Evolutionary conservation across 35 echinoderm and acorn worm genomes (phyloP).

Genomic region (Chiridota heheva): DNA sequence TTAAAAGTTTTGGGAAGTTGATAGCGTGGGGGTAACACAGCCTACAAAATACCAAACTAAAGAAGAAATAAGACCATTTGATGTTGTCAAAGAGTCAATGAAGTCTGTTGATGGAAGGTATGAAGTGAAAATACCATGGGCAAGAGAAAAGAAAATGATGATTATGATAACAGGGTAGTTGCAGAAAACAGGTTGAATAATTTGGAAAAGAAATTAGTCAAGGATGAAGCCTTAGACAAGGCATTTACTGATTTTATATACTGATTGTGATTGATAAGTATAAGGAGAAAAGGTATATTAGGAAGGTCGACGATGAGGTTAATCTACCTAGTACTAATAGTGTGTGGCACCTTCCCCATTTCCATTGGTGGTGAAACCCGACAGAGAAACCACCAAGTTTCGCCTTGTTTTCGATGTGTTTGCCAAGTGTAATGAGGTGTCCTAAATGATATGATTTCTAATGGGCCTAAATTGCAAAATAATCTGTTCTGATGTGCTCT

Average conservation of each 20-base stretch:
- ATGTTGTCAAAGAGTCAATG: neutral
- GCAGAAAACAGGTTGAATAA: conserved; percentile 40
- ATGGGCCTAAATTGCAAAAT: conserved; percentile 39
- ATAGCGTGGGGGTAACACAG: neutral
- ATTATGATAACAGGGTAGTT: neutral
- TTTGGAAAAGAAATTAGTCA: conserved; percentile 24
- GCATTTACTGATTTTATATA: neutral
- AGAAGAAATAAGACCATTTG: neutral
- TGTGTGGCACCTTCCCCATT: conserved; percentile 39
- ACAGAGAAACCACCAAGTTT: conserved; percentile 29
- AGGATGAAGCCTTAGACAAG: conserved; percentile 13
- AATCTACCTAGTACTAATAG: neutral
- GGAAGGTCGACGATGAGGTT: conserved; percentile 5
- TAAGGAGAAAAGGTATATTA: conserved; percentile 1
- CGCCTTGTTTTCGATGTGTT: conserved; percentile 11
- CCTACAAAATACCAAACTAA: neutral
- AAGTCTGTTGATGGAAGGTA: neutral
- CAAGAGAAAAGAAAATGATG: neutral
- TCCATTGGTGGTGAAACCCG: conserved; percentile 1
- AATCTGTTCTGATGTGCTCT: conserved; percentile 11
- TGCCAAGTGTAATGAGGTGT: neutral
- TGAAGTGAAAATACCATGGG: neutral
- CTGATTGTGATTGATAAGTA: too few species aligned
- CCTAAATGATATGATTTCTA: neutral
- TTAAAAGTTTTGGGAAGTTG: conserved; percentile 35